Conservation (phyloP, 2,797 vertebrate genomes). For the Amblyopsis hoosieri region DNA sequence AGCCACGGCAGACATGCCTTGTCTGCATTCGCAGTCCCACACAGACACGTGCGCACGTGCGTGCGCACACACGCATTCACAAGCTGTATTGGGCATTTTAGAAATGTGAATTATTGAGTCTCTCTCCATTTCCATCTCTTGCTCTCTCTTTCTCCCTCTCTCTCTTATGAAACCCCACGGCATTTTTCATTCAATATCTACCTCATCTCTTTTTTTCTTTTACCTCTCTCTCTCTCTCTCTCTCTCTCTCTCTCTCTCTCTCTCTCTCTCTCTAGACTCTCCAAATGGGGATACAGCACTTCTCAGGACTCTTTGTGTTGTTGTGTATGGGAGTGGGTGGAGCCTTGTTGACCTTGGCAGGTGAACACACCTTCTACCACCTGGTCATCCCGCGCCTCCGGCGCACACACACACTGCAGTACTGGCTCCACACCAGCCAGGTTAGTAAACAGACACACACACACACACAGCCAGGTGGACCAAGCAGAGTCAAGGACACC, state of each 20-base stretch:
- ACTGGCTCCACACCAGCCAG: slow-evolving; percentile 96
- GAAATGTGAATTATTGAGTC: slow-evolving; percentile 48
- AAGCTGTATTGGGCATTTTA: slow-evolving; percentile 53
- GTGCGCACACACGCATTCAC: slow-evolving; percentile 48
- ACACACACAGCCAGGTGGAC: background rate
- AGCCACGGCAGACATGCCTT: slow-evolving; percentile 26
- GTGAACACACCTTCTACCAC: slow-evolving; percentile 88
- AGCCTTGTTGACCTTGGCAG: slow-evolving; percentile 87
- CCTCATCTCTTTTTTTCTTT: too few relatives aligned
- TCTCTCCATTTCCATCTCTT: slow-evolving; percentile 37
- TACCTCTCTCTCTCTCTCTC: slow-evolving; percentile 1
- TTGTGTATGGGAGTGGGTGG: slow-evolving; percentile 89
- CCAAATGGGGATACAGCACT: slow-evolving; percentile 94
- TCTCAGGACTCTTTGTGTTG: slow-evolving; percentile 91
- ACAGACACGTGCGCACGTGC: slow-evolving; percentile 6
- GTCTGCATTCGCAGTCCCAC: too few relatives aligned
- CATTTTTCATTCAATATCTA: too few relatives aligned
- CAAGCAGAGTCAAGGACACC: background rate
- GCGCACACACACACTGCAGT: slow-evolving; percentile 83
- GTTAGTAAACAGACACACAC: slow-evolving; percentile 57
- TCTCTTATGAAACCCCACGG: slow-evolving; percentile 8
- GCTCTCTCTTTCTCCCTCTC: slow-evolving; percentile 31
- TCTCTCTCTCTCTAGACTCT: slow-evolving; percentile 78
- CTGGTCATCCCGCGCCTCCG: slow-evolving; percentile 87
- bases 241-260: slow-evolving; percentile 5